phyloP scores from a whole-genome alignment of 2,113 vertebrate genomes.

The Xyrauchen texanus region DNA sequence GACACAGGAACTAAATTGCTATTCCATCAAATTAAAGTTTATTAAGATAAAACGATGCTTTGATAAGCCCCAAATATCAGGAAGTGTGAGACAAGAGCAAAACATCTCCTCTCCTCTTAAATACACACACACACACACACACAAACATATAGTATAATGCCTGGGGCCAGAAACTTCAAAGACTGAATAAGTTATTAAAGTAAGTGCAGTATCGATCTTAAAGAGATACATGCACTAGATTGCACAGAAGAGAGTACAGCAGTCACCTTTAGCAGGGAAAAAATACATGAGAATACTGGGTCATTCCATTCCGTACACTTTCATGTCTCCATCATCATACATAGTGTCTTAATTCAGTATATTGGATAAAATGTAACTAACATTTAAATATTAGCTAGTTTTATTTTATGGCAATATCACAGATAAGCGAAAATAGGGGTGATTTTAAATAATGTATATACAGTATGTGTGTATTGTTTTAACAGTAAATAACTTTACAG shows the following conservation, averaged over 20 bases:
- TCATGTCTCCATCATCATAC: too few species aligned
- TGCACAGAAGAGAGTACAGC: conserved; percentile 51
- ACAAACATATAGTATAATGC: conserved; percentile 45
- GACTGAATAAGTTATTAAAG: conserved; percentile 62
- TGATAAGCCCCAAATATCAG: conserved; percentile 59
- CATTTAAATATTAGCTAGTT: too few species aligned
- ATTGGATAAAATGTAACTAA: too few species aligned
- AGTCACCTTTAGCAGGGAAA: conserved; percentile 71
- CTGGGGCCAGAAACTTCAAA: conserved; percentile 58
- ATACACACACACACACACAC: too few species aligned
- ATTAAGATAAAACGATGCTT: conserved; percentile 70
- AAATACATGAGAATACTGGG: conserved; percentile 63
- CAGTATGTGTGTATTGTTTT: too few species aligned
- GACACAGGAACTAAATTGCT: conserved; percentile 65
- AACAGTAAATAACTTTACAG: too few species aligned
- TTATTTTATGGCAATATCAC: too few species aligned
- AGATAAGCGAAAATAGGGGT: too few species aligned
- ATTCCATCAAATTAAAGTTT: conserved; percentile 73
- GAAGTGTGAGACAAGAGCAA: conserved; percentile 56
- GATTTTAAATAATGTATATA: too few species aligned
- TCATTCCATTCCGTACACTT: too few species aligned
- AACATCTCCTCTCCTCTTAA: too few species aligned
- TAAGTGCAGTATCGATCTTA: conserved; percentile 58
- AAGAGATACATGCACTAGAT: background rate
- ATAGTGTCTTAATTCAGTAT: too few species aligned